Conservation (phyloP, 2,888 invertebrate genomes). For the Isotomurus palustris region DNA sequence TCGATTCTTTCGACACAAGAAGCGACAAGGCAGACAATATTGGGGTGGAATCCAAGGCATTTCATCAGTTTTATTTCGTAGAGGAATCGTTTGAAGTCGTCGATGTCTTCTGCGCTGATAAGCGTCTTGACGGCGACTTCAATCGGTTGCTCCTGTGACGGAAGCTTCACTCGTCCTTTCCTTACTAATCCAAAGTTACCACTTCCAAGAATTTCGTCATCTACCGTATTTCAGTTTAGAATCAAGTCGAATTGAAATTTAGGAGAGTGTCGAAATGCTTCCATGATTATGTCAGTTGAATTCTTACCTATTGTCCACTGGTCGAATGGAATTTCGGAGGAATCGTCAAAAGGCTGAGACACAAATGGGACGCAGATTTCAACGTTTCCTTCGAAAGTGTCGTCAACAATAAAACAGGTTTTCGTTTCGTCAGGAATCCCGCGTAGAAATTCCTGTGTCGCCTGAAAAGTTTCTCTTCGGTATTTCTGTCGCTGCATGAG, state of each 20-base stretch:
- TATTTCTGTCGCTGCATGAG: constrained; percentile 21
- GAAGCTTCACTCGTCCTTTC: constrained; percentile 21
- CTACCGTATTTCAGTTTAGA: no score
- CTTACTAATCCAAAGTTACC: constrained; percentile 33
- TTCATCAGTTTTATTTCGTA: constrained; percentile 36
- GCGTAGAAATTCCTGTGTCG: constrained; percentile 30
- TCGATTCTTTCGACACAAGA: constrained; percentile 28
- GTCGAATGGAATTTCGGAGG: constrained; percentile 19
- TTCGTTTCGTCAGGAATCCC: constrained; percentile 13
- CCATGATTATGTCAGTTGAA: background rate
- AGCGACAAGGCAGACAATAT: constrained; percentile 35
- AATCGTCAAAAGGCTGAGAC: constrained; percentile 26
- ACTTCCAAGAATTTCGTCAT: constrained; percentile 28
- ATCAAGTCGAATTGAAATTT: background rate
- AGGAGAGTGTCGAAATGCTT: background rate
- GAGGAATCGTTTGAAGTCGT: constrained; percentile 36
- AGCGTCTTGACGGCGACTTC: constrained; percentile 33
- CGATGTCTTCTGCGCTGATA: constrained; percentile 27
- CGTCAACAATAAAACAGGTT: no score
- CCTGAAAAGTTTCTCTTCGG: constrained; percentile 23
- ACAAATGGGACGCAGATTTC: constrained; percentile 23
- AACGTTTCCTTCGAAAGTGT: background rate
- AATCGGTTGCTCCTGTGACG: background rate
- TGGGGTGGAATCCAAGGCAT: constrained; percentile 29
- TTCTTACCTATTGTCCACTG: constrained; percentile 28